Percentiles rank a stretch among this genome's conserved stretches.
Evolutionary conservation across 37 sponge, comb jelly and placozoan species (phyloP).

Genomic region (Bolinopsis microptera): DNA sequence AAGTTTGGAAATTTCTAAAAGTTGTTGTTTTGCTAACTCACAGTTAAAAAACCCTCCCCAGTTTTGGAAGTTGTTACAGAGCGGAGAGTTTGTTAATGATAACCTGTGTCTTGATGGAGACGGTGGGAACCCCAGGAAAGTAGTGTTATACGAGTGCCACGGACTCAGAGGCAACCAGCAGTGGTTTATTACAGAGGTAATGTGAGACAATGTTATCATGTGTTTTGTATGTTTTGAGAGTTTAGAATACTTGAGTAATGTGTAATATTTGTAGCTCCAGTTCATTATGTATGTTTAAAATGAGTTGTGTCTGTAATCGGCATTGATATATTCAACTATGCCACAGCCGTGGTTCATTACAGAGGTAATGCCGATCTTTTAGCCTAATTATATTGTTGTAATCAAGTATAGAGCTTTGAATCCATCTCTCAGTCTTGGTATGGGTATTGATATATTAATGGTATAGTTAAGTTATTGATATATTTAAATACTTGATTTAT

Average conservation of each 20-base stretch:
- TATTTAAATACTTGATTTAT: no score
- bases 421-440: no score
- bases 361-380: background rate
- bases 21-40: background rate
- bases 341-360: background rate
- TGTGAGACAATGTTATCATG: background rate
- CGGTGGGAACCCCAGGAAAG: conserved; percentile 45
- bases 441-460: no score
- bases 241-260: background rate
- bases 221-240: background rate
- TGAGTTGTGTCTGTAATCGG: background rate
- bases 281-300: background rate
- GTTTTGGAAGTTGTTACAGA: conserved; percentile 54
- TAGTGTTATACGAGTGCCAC: conserved; percentile 6
- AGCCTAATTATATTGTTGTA: no score
- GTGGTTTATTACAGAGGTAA: conserved; percentile 63
- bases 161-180: conserved; percentile 63
- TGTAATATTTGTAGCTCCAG: background rate
- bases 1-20: background rate
- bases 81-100: background rate
- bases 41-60: background rate
- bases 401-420: no score
- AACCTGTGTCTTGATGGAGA: conserved; percentile 11
- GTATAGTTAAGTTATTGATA: no score
- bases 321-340: no score